Percentiles rank a stretch among this genome's conserved stretches.
Evolutionary conservation across 2,888 invertebrate genomes (phyloP).

Genomic region (Deroplatys truncata): DNA sequence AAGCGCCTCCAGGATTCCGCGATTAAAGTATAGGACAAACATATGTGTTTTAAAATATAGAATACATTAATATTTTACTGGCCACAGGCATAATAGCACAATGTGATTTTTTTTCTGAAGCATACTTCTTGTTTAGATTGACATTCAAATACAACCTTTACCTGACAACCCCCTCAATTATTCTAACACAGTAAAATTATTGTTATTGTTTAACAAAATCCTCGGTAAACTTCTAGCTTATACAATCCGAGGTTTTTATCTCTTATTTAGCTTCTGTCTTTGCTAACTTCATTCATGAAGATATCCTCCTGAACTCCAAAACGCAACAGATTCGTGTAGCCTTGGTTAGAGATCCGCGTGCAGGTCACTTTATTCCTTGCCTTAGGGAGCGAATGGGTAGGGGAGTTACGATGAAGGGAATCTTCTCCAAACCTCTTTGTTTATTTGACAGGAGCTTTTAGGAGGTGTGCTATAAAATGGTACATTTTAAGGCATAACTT

Average conservation of each 20-base stretch:
- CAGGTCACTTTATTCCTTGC: neutral
- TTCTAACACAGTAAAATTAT: too few relatives aligned
- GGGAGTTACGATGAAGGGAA: neutral
- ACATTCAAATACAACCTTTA: too few relatives aligned
- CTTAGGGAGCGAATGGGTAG: neutral
- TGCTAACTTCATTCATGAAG: neutral
- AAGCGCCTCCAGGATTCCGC: too few relatives aligned
- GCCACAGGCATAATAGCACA: too few relatives aligned
- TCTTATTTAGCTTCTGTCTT: neutral
- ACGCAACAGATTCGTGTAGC: neutral
- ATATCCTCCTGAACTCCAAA: neutral
- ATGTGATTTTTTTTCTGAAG: too few relatives aligned
- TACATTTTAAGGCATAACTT: constrained; percentile 6
- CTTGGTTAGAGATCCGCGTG: neutral
- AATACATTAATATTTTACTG: too few relatives aligned
- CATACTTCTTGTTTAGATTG: too few relatives aligned
- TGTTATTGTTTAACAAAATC: too few relatives aligned
- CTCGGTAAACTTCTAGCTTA: too few relatives aligned
- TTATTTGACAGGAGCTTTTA: constrained; percentile 25
- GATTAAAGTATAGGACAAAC: too few relatives aligned
- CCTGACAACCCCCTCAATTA: too few relatives aligned
- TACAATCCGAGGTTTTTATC: neutral
- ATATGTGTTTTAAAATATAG: too few relatives aligned
- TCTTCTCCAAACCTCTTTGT: constrained; percentile 11
- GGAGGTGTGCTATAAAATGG: constrained; percentile 20